Conservation (phyloP, 2,888 invertebrate genomes). For the Spodoptera exigua region DNA sequence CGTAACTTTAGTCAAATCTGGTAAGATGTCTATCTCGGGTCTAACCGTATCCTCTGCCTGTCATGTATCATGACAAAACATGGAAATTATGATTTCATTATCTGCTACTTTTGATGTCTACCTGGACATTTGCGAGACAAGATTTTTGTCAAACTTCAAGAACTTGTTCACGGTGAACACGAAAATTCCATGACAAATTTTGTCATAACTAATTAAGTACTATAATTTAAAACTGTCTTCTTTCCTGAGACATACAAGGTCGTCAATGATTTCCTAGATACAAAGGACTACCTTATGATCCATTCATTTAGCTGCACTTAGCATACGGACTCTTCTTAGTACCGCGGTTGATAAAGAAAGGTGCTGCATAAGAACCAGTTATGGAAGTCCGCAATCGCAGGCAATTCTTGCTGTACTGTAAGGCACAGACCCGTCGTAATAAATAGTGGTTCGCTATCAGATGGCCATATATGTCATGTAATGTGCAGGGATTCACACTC, state of each 20-base stretch:
- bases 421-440: constrained; percentile 29
- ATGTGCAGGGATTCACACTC: constrained; percentile 50
- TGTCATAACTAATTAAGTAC: too few species aligned
- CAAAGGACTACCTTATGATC: too few species aligned
- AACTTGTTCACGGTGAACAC: too few species aligned
- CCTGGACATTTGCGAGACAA: constrained; percentile 5
- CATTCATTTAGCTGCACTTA: too few species aligned
- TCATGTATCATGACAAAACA: constrained; percentile 14
- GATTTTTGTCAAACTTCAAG: background rate
- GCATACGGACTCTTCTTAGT: background rate
- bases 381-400: constrained; percentile 15
- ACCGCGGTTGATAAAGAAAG: background rate
- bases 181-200: too few species aligned
- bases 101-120: constrained; percentile 7
- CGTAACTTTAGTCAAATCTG: constrained; percentile 18
- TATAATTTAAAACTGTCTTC: too few species aligned
- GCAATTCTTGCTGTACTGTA: constrained; percentile 28
- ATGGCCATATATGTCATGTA: constrained; percentile 53
- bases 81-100: constrained; percentile 4
- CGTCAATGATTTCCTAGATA: too few species aligned
- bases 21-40: constrained; percentile 29
- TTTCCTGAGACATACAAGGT: too few species aligned
- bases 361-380: constrained; percentile 12
- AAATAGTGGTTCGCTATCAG: constrained; percentile 44
- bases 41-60: constrained; percentile 2